These are phyloP conservation scores for Didymodactylos carnosus DNA, from an alignment of 2,888 invertebrate genomes.

Conservation along the genomic window DNA sequence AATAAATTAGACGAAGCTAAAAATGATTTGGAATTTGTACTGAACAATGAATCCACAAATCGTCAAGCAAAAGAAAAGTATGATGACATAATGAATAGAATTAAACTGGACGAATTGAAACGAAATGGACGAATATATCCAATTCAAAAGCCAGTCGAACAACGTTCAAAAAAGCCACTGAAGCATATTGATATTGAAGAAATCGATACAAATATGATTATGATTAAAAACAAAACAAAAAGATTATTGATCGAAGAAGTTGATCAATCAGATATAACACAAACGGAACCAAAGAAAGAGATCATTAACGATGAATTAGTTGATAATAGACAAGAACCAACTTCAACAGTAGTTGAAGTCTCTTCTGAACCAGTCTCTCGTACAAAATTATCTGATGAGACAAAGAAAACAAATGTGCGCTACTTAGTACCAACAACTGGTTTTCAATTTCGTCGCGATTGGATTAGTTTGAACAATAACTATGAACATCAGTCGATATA, in stretches of 20 bases:
- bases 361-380: too few species aligned
- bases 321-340: too few species aligned
- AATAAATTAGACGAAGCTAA: slow-evolving; percentile 2
- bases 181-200: slow-evolving; percentile 10
- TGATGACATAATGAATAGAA: not conserved
- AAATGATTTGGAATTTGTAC: slow-evolving; percentile 3
- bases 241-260: too few species aligned
- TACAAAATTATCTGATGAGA: too few species aligned
- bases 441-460: slow-evolving; percentile 12
- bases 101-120: not conserved
- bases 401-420: too few species aligned
- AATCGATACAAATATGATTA: not conserved
- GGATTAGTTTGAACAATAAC: not conserved
- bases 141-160: not conserved
- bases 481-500: not conserved
- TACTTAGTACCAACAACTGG: slow-evolving; percentile 3
- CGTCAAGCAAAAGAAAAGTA: slow-evolving; percentile 1
- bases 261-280: too few species aligned
- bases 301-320: too few species aligned
- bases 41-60: not conserved
- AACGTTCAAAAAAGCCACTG: slow-evolving; percentile 1
- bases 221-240: not conserved
- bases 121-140: slow-evolving; percentile 6
- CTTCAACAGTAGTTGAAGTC: too few species aligned
- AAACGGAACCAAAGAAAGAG: too few species aligned